Percentiles rank a stretch among this genome's conserved stretches.
These are phyloP conservation scores for Eunapius fragilis DNA, from an alignment of 37 sponge, comb jelly and placozoan species.

Conservation along the genomic window DNA sequence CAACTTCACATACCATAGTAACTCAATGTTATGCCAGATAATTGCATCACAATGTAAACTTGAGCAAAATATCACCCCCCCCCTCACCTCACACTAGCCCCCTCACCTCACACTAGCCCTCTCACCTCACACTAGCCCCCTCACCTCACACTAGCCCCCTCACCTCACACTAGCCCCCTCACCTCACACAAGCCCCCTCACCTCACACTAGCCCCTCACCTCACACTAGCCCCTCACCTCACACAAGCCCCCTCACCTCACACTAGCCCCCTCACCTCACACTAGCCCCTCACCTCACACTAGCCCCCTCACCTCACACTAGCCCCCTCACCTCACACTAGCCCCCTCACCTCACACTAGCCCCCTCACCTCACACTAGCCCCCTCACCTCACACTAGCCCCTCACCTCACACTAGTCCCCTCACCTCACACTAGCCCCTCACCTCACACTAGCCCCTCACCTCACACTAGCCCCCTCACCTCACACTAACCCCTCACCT, in stretches of 20 bases:
- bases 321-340: background rate
- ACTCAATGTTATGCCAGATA: too few species aligned
- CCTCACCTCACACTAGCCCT: background rate
- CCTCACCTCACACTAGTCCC: background rate
- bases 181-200: background rate
- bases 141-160: background rate
- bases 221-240: background rate
- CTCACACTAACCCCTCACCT: background rate
- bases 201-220: background rate
- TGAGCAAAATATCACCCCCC: too few species aligned
- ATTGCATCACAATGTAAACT: too few species aligned
- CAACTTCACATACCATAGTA: too few species aligned
- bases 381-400: background rate
- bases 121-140: too few species aligned
- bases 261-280: background rate
- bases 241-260: background rate
- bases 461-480: too few species aligned
- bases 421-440: too few species aligned
- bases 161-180: background rate
- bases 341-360: background rate
- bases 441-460: too few species aligned
- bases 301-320: too few species aligned
- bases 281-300: too few species aligned
- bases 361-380: background rate
- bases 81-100: background rate